phyloP scores from a whole-genome alignment of 1,140 invertebrate species.

The Lordiphosa collinella region DNA sequence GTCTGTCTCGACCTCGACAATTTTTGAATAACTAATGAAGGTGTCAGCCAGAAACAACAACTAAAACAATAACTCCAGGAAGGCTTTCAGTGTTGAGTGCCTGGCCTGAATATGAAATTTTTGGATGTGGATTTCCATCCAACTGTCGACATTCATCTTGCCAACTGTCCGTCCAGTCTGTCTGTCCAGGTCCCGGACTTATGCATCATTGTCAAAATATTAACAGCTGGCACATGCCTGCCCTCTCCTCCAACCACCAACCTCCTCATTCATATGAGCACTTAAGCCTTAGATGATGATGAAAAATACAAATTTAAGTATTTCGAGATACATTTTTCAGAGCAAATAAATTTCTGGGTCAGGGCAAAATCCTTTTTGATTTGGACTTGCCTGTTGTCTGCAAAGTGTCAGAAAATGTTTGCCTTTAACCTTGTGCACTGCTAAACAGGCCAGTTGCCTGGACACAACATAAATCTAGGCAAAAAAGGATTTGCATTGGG shows the following conservation, averaged over 20 bases:
- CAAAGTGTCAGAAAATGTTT: slow-evolving; percentile 7
- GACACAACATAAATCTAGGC: slow-evolving; percentile 31
- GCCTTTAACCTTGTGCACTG: slow-evolving; percentile 10
- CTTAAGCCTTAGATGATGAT: slow-evolving; percentile 58
- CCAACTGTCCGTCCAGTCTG: slow-evolving; percentile 47
- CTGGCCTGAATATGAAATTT: slow-evolving; percentile 74
- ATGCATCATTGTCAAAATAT: slow-evolving; percentile 77
- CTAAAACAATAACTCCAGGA: slow-evolving; percentile 52
- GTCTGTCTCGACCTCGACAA: slow-evolving; percentile 40
- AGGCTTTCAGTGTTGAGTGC: slow-evolving; percentile 28
- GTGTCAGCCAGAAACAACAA: slow-evolving; percentile 60
- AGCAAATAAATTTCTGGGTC: slow-evolving; percentile 30
- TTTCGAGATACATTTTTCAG: slow-evolving; percentile 51
- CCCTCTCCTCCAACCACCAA: background rate
- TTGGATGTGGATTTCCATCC: slow-evolving; percentile 47
- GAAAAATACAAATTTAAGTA: slow-evolving; percentile 71
- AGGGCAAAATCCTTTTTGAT: slow-evolving; percentile 46
- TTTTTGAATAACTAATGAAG: slow-evolving; percentile 77
- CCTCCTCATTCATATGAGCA: slow-evolving; percentile 36
- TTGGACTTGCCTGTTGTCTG: slow-evolving; percentile 16
- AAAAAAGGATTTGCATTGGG: slow-evolving; percentile 8
- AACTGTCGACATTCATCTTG: slow-evolving; percentile 76
- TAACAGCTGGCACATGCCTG: slow-evolving; percentile 70
- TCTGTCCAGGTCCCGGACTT: slow-evolving; percentile 45
- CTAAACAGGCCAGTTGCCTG: slow-evolving; percentile 10